Conservation (phyloP, 1,140 invertebrate genomes). For the Bombus huntii region DNA sequence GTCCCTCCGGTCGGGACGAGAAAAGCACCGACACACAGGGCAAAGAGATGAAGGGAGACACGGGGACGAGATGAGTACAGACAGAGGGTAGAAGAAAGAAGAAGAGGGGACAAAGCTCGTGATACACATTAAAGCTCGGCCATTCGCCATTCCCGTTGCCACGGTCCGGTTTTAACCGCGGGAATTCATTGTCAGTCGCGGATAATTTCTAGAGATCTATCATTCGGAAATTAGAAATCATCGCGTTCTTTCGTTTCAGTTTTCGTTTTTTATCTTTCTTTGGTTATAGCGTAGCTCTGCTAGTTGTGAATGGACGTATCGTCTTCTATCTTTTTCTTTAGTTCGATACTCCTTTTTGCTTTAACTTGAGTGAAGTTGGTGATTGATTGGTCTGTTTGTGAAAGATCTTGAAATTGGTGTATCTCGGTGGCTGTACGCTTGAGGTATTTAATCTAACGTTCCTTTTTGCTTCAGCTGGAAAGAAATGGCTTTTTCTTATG, state of each 20-base stretch:
- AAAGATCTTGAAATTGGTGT: too few relatives aligned
- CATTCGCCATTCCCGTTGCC: not conserved
- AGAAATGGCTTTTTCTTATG: too few relatives aligned
- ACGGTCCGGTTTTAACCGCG: not conserved
- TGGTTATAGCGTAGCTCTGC: not conserved
- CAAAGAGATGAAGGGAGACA: constrained; percentile 23
- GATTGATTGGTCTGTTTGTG: too few relatives aligned
- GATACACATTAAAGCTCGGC: constrained; percentile 30
- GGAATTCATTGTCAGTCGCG: not conserved
- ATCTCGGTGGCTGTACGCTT: too few relatives aligned
- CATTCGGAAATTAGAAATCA: not conserved
- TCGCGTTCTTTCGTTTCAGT: not conserved
- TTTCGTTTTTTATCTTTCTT: not conserved
- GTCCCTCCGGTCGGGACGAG: constrained; percentile 62
- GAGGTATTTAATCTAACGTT: too few relatives aligned
- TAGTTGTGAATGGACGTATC: too few relatives aligned
- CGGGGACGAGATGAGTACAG: constrained; percentile 36
- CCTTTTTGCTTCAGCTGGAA: too few relatives aligned
- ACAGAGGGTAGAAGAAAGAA: constrained; percentile 22
- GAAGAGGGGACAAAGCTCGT: not conserved
- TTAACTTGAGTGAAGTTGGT: too few relatives aligned
- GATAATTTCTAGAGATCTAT: not conserved
- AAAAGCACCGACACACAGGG: constrained; percentile 52
- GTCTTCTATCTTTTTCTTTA: too few relatives aligned
- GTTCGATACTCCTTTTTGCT: too few relatives aligned